phyloP scores from a whole-genome alignment of 2,888 invertebrate species.

The Aleiodes alternator region DNA sequence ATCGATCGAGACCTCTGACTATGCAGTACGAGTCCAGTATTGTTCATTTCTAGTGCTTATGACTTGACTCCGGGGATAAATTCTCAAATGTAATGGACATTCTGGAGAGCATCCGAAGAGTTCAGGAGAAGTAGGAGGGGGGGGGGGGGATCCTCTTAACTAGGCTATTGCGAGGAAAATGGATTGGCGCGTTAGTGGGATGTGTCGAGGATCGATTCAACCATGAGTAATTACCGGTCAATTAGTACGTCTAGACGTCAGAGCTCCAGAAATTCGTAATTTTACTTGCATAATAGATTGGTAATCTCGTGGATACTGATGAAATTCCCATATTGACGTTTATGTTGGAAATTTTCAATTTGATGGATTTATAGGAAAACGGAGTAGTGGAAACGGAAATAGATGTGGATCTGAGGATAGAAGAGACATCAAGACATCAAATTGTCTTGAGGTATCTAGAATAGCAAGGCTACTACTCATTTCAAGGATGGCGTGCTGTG shows the following conservation, averaged over 20 bases:
- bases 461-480: constrained; percentile 47
- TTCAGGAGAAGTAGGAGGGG: not conserved
- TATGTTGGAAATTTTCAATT: not conserved
- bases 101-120: not conserved
- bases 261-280: not conserved
- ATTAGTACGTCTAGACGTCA: constrained; percentile 22
- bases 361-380: constrained; percentile 34
- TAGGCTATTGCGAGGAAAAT: constrained; percentile 16
- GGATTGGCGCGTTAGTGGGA: constrained; percentile 21
- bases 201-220: constrained; percentile 20
- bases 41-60: constrained; percentile 33
- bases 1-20: constrained; percentile 48
- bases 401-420: constrained; percentile 3
- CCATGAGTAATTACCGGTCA: constrained; percentile 9
- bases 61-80: constrained; percentile 11
- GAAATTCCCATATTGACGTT: constrained; percentile 7
- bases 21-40: constrained; percentile 14
- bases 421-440: constrained; percentile 26
- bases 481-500: constrained; percentile 67
- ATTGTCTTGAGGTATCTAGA: constrained; percentile 39
- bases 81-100: constrained; percentile 14
- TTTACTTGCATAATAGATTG: constrained; percentile 17
- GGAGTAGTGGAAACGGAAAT: constrained; percentile 2
- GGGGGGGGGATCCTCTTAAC: no score
- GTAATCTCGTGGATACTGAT: not conserved